phyloP scores from a whole-genome alignment of 2,888 invertebrate genomes.

The Scaptomyza reducta region DNA sequence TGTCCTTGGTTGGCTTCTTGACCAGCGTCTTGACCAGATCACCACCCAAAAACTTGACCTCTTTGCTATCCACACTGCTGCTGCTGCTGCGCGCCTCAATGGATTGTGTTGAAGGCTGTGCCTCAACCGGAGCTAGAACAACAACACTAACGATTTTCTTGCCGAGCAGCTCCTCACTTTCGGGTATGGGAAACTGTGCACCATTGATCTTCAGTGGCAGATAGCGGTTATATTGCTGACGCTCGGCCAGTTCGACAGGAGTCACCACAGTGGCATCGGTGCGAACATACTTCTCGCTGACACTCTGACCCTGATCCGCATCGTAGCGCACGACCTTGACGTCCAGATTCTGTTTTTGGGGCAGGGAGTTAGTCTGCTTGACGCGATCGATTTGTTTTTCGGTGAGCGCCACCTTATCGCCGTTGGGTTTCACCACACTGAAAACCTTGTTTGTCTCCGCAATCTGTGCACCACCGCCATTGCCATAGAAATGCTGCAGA shows the following conservation, averaged over 20 bases:
- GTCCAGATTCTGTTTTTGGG: constrained; percentile 88
- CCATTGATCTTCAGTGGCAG: constrained; percentile 93
- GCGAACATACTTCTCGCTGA: constrained; percentile 90
- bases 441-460: constrained; percentile 89
- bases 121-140: constrained; percentile 92
- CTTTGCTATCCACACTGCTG: constrained; percentile 87
- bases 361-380: constrained; percentile 76
- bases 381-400: constrained; percentile 86
- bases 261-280: constrained; percentile 89
- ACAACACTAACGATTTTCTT: constrained; percentile 93
- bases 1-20: constrained; percentile 90
- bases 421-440: constrained; percentile 87
- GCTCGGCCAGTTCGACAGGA: constrained; percentile 90
- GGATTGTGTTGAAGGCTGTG: constrained; percentile 85
- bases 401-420: constrained; percentile 85
- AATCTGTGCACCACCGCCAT: constrained; percentile 91
- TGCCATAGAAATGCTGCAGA: constrained; percentile 92
- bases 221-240: constrained; percentile 92
- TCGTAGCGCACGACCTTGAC: constrained; percentile 94
- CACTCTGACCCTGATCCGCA: constrained; percentile 89
- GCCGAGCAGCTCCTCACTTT: constrained; percentile 89
- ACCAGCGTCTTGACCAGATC: constrained; percentile 90
- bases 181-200: constrained; percentile 92
- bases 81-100: constrained; percentile 84
- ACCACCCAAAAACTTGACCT: constrained; percentile 90